Evolutionary conservation across 2,888 invertebrate species (phyloP).

Genomic region (Zygaena filipendulae): DNA sequence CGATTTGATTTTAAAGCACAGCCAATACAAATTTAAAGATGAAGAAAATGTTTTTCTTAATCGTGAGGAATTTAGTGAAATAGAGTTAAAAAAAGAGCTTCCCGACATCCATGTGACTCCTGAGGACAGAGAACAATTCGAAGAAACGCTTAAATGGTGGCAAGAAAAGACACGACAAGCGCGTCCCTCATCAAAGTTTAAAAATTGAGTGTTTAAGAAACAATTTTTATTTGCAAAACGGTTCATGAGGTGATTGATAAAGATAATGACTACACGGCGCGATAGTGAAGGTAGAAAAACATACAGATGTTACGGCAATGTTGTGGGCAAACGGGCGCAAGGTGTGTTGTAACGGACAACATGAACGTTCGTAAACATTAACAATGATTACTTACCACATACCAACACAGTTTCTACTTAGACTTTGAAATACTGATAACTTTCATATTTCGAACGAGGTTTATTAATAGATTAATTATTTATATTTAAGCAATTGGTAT

Average conservation of each 20-base stretch:
- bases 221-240: not conserved
- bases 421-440: too few relatives aligned
- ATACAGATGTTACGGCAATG: slow-evolving; percentile 67
- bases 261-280: too few relatives aligned
- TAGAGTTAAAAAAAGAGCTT: slow-evolving; percentile 55
- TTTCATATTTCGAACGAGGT: too few relatives aligned
- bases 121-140: slow-evolving; percentile 57
- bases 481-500: too few relatives aligned
- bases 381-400: too few relatives aligned
- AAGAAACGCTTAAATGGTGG: slow-evolving; percentile 64
- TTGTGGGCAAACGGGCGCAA: slow-evolving; percentile 51
- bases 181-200: slow-evolving; percentile 29
- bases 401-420: too few relatives aligned
- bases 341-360: slow-evolving; percentile 52
- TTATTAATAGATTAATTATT: too few relatives aligned
- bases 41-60: slow-evolving; percentile 47
- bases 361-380: too few relatives aligned
- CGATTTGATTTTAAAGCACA: slow-evolving; percentile 35
- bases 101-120: slow-evolving; percentile 59
- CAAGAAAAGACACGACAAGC: slow-evolving; percentile 55
- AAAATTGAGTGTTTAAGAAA: slow-evolving; percentile 9
- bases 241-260: too few relatives aligned
- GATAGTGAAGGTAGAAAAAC: slow-evolving; percentile 19
- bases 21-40: slow-evolving; percentile 42
- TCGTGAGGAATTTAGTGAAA: slow-evolving; percentile 50